Evolutionary conservation across 2,888 invertebrate genomes (phyloP).

Genomic region (Scaptomyza reducta): DNA sequence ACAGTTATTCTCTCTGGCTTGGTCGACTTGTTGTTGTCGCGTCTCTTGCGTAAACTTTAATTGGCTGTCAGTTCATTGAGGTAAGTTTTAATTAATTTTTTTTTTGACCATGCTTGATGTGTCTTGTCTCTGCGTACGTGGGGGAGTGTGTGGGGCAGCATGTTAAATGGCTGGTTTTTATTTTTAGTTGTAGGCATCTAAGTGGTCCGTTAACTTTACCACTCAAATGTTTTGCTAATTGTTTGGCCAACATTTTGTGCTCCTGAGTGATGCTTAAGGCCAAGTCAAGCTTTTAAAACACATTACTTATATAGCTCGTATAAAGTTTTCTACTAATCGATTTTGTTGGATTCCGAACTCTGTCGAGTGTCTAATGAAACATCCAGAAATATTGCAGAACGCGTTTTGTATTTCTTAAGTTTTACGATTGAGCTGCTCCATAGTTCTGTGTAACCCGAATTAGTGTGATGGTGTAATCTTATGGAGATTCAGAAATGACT

Average conservation of each 20-base stretch:
- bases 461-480: no score
- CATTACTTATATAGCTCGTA: not conserved
- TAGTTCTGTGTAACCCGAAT: no score
- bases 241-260: conserved; percentile 35
- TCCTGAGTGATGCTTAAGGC: conserved; percentile 5
- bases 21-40: conserved; percentile 59
- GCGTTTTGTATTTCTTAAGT: no score
- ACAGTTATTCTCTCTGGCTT: conserved; percentile 18
- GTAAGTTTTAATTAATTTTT: conserved; percentile 77
- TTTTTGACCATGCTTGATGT: conserved; percentile 40
- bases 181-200: conserved; percentile 20
- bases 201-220: conserved; percentile 45
- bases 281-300: conserved; percentile 15
- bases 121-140: conserved; percentile 4
- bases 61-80: conserved; percentile 74
- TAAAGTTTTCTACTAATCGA: not conserved
- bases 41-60: conserved; percentile 72
- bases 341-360: no score
- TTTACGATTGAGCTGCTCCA: no score
- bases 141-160: conserved; percentile 8
- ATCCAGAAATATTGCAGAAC: no score
- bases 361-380: no score
- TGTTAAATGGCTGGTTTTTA: conserved; percentile 34
- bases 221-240: conserved; percentile 53
- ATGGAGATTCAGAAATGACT: no score